phyloP scores from a whole-genome alignment of 2,113 vertebrate species.

The Ranitomeya variabilis region DNA sequence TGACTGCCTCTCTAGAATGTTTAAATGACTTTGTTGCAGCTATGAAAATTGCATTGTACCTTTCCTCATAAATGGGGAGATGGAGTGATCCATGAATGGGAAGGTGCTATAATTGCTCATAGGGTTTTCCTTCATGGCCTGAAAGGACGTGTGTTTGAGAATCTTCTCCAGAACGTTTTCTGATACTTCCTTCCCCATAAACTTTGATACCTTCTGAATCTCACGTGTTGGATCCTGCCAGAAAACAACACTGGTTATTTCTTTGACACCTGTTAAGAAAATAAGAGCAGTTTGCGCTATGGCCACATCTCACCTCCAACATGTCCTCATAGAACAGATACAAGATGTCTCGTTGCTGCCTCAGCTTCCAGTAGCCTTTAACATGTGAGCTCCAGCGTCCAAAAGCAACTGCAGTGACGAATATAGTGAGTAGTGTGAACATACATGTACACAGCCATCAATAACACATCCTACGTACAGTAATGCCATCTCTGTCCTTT shows the following conservation, averaged over 20 bases:
- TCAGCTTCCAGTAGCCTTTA: conserved; percentile 83
- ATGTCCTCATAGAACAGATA: conserved; percentile 90
- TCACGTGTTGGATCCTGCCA: conserved; percentile 67
- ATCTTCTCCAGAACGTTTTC: conserved; percentile 61
- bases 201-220: conserved; percentile 67
- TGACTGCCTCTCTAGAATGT: too few relatives aligned
- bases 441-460: not conserved
- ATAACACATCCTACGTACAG: not conserved
- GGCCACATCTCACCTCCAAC: conserved; percentile 77
- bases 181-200: conserved; percentile 64
- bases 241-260: not conserved
- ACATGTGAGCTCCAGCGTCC: conserved; percentile 90
- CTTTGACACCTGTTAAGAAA: not conserved
- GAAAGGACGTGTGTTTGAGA: conserved; percentile 66
- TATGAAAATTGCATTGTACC: conserved; percentile 58
- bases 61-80: conserved; percentile 73
- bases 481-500: not conserved
- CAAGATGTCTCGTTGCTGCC: conserved; percentile 77
- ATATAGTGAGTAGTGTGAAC: not conserved
- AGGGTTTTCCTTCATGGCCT: conserved; percentile 71
- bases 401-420: conserved; percentile 74
- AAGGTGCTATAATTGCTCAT: conserved; percentile 67
- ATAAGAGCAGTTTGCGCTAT: not conserved
- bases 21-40: too few relatives aligned
- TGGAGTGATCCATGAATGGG: conserved; percentile 66